Percentiles rank a stretch among this genome's conserved stretches.
phyloP scores from a whole-genome alignment of 2,888 invertebrate genomes.

The Callimorpha dominula region DNA sequence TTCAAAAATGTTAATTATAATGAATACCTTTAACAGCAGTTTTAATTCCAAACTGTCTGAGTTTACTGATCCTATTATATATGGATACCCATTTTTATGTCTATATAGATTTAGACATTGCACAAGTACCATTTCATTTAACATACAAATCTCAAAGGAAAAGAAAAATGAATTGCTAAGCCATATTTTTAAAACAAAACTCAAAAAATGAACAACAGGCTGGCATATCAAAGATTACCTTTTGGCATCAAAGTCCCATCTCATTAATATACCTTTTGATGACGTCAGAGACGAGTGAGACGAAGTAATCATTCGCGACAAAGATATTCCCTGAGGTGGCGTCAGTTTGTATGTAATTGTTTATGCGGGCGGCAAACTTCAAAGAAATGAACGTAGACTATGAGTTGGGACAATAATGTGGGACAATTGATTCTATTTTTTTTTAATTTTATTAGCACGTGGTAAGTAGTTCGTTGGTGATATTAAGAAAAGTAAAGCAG shows the following conservation, averaged over 20 bases:
- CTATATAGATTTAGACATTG: neutral
- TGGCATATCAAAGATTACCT: conserved; percentile 59
- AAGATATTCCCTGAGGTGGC: conserved; percentile 76
- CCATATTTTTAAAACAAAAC: conserved; percentile 18
- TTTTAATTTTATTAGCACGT: neutral
- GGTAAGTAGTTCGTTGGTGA: neutral
- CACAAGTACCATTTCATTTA: neutral
- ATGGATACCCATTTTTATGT: too few species aligned
- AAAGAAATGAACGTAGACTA: conserved; percentile 60
- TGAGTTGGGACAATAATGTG: neutral
- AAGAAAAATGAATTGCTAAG: neutral
- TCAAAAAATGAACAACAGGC: conserved; percentile 34
- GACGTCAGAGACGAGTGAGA: conserved; percentile 42
- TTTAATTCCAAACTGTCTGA: too few species aligned
- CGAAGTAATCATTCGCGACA: conserved; percentile 75
- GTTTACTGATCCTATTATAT: too few species aligned
- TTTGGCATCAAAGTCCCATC: conserved; percentile 69
- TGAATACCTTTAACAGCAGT: too few species aligned
- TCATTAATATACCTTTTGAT: conserved; percentile 75
- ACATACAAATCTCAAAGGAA: conserved; percentile 7
- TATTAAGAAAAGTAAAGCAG: neutral
- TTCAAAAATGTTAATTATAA: too few species aligned
- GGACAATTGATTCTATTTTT: neutral
- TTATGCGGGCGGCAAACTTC: conserved; percentile 71
- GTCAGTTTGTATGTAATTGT: conserved; percentile 78